A percentile compares a stretch with the other conserved stretches of the same genome.
Evolutionary conservation across 1,140 invertebrate species (phyloP).

Genomic region (Platyura marginata): DNA sequence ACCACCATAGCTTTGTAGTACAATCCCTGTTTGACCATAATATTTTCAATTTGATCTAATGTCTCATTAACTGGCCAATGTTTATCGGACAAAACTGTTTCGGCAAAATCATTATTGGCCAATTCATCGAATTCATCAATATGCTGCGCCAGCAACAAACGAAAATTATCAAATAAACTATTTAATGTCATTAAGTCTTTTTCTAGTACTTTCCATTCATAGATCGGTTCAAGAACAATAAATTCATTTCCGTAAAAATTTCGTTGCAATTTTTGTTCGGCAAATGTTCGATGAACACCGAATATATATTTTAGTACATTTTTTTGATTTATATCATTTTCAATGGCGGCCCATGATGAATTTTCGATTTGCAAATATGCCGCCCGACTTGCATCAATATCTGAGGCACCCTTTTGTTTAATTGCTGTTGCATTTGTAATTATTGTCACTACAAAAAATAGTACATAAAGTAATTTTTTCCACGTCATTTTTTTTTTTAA

Average conservation of each 20-base stretch:
- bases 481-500: not conserved
- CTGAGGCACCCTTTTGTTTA: slow-evolving; percentile 4
- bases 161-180: slow-evolving; percentile 10
- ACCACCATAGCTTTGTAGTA: slow-evolving; percentile 43
- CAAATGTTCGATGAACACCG: slow-evolving; percentile 12
- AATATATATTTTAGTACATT: not conserved
- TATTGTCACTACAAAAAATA: not conserved
- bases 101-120: slow-evolving; percentile 40
- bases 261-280: slow-evolving; percentile 7
- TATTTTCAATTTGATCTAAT: slow-evolving; percentile 28
- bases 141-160: not conserved
- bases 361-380: slow-evolving; percentile 31
- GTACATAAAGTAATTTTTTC: not conserved
- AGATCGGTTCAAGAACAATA: slow-evolving; percentile 12
- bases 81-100: slow-evolving; percentile 34
- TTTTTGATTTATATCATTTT: not conserved
- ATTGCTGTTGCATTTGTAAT: not conserved
- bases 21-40: slow-evolving; percentile 35
- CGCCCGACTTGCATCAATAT: slow-evolving; percentile 33
- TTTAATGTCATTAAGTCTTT: slow-evolving; percentile 12
- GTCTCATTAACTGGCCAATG: slow-evolving; percentile 26
- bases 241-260: slow-evolving; percentile 11
- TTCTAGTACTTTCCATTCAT: slow-evolving; percentile 20
- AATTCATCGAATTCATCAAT: slow-evolving; percentile 15
- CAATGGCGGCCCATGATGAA: slow-evolving; percentile 27